These are phyloP conservation scores for Echinops telfairi DNA, from an alignment of 2,113 vertebrate genomes.

Conservation along the genomic window DNA sequence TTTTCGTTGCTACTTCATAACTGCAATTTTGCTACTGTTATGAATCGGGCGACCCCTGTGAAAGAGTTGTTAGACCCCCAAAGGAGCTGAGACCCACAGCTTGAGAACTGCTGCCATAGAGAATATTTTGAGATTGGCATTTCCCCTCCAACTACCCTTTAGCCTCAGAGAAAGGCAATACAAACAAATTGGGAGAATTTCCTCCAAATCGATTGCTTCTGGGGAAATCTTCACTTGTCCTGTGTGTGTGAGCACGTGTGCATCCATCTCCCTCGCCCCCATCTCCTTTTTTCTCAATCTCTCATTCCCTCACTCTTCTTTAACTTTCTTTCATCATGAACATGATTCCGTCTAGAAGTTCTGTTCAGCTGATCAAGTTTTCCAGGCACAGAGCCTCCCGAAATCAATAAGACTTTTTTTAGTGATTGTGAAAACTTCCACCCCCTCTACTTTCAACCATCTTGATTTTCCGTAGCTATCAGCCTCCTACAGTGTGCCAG, in stretches of 20 bases:
- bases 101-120: neutral
- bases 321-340: neutral
- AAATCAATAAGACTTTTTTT: neutral
- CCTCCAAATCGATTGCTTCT: too few relatives aligned
- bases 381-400: neutral
- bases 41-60: too few relatives aligned
- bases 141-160: neutral
- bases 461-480: neutral
- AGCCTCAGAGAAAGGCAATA: constrained; percentile 25
- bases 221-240: too few relatives aligned
- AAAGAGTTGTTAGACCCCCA: too few relatives aligned
- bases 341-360: neutral
- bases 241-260: too few relatives aligned
- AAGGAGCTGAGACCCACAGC: too few relatives aligned
- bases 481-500: neutral
- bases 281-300: too few relatives aligned
- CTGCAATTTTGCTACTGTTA: too few relatives aligned
- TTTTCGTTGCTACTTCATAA: too few relatives aligned
- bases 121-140: neutral
- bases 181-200: neutral
- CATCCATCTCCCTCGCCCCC: too few relatives aligned
- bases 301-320: too few relatives aligned
- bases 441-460: neutral
- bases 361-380: neutral
- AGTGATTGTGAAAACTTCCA: neutral